Evolutionary conservation across 2,113 vertebrate genomes (phyloP).

Genomic region (Crypturellus undulatus): DNA sequence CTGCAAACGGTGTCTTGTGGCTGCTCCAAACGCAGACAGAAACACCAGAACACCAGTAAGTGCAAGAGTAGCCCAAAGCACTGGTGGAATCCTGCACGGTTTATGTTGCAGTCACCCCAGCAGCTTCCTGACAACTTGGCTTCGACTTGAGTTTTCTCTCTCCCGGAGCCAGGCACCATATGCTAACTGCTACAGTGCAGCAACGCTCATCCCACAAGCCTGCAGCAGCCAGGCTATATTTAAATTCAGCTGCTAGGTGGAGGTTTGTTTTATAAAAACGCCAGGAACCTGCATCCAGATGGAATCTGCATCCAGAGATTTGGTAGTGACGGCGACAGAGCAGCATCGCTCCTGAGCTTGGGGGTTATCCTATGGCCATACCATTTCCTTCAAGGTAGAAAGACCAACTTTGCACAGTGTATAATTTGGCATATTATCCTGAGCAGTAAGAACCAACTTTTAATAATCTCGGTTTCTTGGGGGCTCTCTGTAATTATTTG

Average conservation of each 20-base stretch:
- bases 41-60: not conserved
- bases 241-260: conserved; percentile 57
- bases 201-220: conserved; percentile 38
- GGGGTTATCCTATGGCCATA: not conserved
- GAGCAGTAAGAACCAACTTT: not conserved
- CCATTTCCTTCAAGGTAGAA: not conserved
- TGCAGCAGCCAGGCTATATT: conserved; percentile 40
- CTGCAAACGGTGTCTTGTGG: not conserved
- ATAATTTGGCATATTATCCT: not conserved
- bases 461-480: not conserved
- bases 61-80: conserved; percentile 1
- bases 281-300: conserved; percentile 19
- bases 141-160: conserved; percentile 15
- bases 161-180: conserved; percentile 22
- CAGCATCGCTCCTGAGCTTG: not conserved
- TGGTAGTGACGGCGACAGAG: not conserved
- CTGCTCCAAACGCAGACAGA: not conserved
- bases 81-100: not conserved
- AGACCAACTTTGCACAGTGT: not conserved
- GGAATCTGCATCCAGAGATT: not conserved
- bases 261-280: conserved; percentile 16
- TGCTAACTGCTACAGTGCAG: conserved; percentile 32
- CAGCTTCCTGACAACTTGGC: conserved; percentile 40
- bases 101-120: not conserved
- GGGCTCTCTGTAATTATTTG: not conserved